Conservation (phyloP, 2,113 vertebrate species). For the Proterorhinus semilunaris region DNA sequence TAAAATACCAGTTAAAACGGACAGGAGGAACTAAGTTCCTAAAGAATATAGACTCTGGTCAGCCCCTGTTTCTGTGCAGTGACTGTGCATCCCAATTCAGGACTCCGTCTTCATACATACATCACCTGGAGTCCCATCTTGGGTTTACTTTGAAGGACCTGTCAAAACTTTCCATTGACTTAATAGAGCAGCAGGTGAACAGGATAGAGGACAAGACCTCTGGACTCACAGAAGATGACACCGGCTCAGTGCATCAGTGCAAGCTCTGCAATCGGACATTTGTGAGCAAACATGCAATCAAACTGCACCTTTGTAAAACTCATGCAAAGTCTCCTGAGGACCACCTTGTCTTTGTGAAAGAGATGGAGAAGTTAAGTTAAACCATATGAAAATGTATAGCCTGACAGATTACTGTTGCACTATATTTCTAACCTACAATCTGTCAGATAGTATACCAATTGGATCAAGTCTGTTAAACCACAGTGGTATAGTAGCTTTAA, state of each 20-base stretch:
- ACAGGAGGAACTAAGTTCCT: conserved; percentile 99
- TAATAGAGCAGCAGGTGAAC: conserved; percentile 91
- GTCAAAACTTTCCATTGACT: conserved; percentile 93
- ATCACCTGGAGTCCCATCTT: conserved; percentile 96
- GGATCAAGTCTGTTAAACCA: conserved; percentile 28
- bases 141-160: conserved; percentile 98
- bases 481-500: conserved; percentile 56
- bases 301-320: conserved; percentile 99
- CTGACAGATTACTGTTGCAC: conserved; percentile 87
- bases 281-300: conserved; percentile 98
- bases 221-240: conserved; percentile 88
- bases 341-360: conserved; percentile 94
- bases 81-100: conserved; percentile 99
- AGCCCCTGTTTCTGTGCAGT: conserved; percentile 98
- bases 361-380: conserved; percentile 77
- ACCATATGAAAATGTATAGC: conserved; percentile 75
- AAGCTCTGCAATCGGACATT: conserved; percentile 98
- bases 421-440: conserved; percentile 76
- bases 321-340: conserved; percentile 99
- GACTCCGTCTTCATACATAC: conserved; percentile 95
- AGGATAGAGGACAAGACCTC: conserved; percentile 87
- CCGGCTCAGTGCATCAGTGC: conserved; percentile 92
- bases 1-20: conserved; percentile 98
- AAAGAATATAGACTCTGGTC: conserved; percentile 97
- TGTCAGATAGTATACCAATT: conserved; percentile 62